Evolutionary conservation across 2,888 invertebrate species (phyloP), one percentile per base, ranked within the genome.

Genomic region (Leptopilina drosophilae): DNA sequence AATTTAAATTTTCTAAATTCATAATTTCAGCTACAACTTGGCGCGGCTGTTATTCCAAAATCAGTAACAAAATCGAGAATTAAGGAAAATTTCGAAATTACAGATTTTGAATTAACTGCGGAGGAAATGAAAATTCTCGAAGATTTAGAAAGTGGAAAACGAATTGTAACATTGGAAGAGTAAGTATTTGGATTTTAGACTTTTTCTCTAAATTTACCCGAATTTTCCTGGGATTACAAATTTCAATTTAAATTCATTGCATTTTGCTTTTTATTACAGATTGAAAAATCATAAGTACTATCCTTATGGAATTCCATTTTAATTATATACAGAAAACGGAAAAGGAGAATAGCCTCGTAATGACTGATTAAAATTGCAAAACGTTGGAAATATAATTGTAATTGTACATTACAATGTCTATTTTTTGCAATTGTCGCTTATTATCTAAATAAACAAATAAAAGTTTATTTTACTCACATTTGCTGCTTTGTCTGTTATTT

Each of bases 91-190:
- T 59, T 69, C 46, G 42, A 69, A 59, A 69, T 78, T 42, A 69
- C 69, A 0, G 78, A 78, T 69, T 78, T 78, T 59, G 15, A 62
- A 40, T 14, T 78, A 20, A 78, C 69, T 20, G 15, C 11, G 1
- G 62, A 78, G 8, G 78, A 78, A 46, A 78, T 78, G 69, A 56
- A 65, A 59, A 67, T 20, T 26, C 66, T 78, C 49, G 62, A 78
- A 14, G 56, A 40, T 56, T 11, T 42, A 7, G 69, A 66, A 67
- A 78, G 46, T 14, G 78, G 78, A n/a, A 67, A 78, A 59, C 69
- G 69, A n/a, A 5, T 78, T 9, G 5, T 40, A 12, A 33, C 15
- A 5, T 1, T 62, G 11, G 46, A 64, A 2, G 62, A 46, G 76
- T 46, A 2, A 20, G 49, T 62, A 26, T 20, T 33, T 20, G 20